phyloP scores from a whole-genome alignment of 2,888 invertebrate genomes.

The Drosophila infuscata region DNA sequence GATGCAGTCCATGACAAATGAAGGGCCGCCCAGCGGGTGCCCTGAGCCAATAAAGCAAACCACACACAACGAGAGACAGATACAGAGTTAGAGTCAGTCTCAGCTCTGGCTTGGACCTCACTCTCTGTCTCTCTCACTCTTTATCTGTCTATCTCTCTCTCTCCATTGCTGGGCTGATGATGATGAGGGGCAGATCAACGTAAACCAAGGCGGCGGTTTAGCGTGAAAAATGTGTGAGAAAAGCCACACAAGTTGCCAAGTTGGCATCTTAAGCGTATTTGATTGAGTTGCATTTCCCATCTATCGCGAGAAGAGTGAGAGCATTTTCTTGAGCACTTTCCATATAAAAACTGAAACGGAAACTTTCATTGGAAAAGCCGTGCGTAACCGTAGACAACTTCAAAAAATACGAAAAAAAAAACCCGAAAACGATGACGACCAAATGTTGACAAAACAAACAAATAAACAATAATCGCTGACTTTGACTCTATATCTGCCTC shows the following conservation, averaged over 20 bases:
- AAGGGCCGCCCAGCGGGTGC: slow-evolving; percentile 63
- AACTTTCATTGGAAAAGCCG: slow-evolving; percentile 69
- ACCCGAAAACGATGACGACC: slow-evolving; percentile 42
- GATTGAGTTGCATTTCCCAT: slow-evolving; percentile 77
- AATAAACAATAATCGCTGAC: slow-evolving; percentile 61
- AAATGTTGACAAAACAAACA: slow-evolving; percentile 78
- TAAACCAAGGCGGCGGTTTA: slow-evolving; percentile 39
- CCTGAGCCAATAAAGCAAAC: slow-evolving; percentile 53
- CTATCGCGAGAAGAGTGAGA: slow-evolving; percentile 18
- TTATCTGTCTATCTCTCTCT: background rate
- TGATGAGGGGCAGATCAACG: background rate
- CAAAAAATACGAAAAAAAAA: slow-evolving; percentile 23
- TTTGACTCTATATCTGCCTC: background rate
- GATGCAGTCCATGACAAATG: slow-evolving; percentile 70
- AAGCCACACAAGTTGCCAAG: slow-evolving; percentile 74
- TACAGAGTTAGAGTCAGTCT: slow-evolving; percentile 11
- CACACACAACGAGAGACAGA: slow-evolving; percentile 55
- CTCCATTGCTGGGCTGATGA: background rate
- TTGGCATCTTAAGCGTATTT: slow-evolving; percentile 52
- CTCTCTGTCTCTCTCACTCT: too few relatives aligned
- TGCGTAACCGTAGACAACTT: slow-evolving; percentile 70
- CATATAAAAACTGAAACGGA: slow-evolving; percentile 50
- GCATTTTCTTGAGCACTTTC: slow-evolving; percentile 26
- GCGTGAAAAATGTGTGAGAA: slow-evolving; percentile 76
- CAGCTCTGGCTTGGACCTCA: slow-evolving; percentile 19